Conservation (phyloP, 2,113 vertebrate genomes). For the Mesocricetus auratus region DNA sequence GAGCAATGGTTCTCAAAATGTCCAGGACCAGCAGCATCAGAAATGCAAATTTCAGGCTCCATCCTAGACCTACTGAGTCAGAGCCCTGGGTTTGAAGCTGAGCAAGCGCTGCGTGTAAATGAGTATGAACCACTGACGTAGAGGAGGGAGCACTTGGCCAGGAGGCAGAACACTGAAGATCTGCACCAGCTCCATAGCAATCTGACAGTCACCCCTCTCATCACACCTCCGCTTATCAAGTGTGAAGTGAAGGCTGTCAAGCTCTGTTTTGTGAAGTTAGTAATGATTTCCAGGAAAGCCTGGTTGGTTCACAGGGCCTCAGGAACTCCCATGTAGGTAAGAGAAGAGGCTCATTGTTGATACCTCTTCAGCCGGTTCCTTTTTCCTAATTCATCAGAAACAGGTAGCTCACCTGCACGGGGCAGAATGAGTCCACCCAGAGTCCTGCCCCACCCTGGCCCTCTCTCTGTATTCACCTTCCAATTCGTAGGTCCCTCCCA, state of each 20-base stretch:
- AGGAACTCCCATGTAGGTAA: accelerated
- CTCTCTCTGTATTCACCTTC: background rate
- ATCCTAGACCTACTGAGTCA: background rate
- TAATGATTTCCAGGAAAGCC: background rate
- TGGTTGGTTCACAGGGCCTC: background rate
- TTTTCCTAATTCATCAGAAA: background rate
- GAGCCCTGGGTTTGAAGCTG: background rate
- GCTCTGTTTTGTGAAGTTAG: background rate
- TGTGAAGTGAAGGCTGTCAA: too few species aligned
- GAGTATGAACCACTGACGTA: background rate
- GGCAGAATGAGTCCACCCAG: background rate
- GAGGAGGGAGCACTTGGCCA: background rate
- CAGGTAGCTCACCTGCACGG: background rate
- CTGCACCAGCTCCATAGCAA: background rate
- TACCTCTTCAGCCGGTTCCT: too few species aligned
- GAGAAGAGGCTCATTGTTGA: background rate
- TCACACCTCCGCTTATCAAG: background rate
- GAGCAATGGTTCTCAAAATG: background rate
- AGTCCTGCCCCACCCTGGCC: background rate
- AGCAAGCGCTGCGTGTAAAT: background rate
- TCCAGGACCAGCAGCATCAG: background rate
- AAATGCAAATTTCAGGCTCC: background rate
- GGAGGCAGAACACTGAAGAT: accelerated
- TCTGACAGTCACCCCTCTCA: background rate
- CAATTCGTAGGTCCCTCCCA: background rate